Base-by-base conservation (phyloP, 2,113 vertebrate genomes). In the Paracanthobrama guichenoti region DNA sequence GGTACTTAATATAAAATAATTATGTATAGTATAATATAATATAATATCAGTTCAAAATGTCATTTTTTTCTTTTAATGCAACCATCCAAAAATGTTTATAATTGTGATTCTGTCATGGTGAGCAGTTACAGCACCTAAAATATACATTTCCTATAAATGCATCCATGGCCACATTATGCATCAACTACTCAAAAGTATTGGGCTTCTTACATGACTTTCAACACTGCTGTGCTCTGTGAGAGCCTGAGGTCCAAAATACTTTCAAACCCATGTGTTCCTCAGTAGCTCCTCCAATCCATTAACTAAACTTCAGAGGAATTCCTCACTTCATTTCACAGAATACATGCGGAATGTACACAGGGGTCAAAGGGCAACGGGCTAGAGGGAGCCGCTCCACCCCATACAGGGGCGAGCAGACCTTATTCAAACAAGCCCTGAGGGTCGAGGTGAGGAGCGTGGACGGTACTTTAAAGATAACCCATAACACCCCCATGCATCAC, bases 361-460 rank as follows among this genome's bases (percentile, higher is more conserved):
- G 91, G 95, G 96, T 95, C 96, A 96, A 94, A 96, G 95, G 95
- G 94, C 95, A 96, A 92, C 91, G 94, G 93, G 95, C 94, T 95
- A 94, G 94, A 96, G 96, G 53, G 95, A 95, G 95, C n/a, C n/a
- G 93, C 94, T 93, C 92, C 91, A 92, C 90, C 90, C 71, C 93
- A 92, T 91, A 90, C 93, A 92, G 92, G 93, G 94, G 94, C 90
- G 93, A 92, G 93, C 93, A 91, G 90, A 92, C 94, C 95, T 96
- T 96, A 95, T 95, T 95, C 95, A 96, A 96, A 96, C 96, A 96
- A 94, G 93, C 92, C 93, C 94, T 94, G 94, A 95, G 48, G 88
- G 67, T 24, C 4, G n/a, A 18, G 69, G 83, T 86, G 72, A 81
- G 75, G 86, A 86, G 6, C 20, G 75, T 55, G 48, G 28, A 12